These are phyloP conservation scores for Hirtodrosophila confusa DNA, from an alignment of 2,888 invertebrate genomes.

Conservation along the genomic window DNA sequence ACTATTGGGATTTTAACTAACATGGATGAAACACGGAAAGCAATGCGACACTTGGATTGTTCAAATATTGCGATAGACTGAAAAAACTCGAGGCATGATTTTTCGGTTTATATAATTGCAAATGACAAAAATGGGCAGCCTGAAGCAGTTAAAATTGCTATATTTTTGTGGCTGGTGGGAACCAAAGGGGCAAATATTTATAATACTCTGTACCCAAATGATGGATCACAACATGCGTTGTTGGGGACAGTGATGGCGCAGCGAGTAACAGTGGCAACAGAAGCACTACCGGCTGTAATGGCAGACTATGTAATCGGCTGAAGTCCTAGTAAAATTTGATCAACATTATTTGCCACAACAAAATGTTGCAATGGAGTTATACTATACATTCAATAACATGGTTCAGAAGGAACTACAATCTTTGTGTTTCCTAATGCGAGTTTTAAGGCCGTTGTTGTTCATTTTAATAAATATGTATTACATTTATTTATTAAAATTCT, in stretches of 20 bases:
- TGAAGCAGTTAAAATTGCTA: neutral
- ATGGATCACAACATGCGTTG: neutral
- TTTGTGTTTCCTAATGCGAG: too few relatives aligned
- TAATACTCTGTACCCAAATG: neutral
- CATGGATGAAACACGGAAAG: too few relatives aligned
- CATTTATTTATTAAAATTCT: too few relatives aligned
- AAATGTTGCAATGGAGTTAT: conserved; percentile 40
- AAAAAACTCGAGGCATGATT: too few relatives aligned
- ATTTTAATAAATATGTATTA: too few relatives aligned
- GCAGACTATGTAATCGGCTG: neutral
- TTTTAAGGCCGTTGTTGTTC: too few relatives aligned
- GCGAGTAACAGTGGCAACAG: too few relatives aligned
- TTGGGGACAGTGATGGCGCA: neutral
- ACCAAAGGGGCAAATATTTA: neutral
- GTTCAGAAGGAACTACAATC: conserved; percentile 37
- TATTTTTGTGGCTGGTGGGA: neutral
- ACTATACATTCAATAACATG: conserved; percentile 34
- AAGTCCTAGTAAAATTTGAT: neutral
- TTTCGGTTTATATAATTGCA: too few relatives aligned
- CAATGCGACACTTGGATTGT: neutral
- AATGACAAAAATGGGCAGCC: too few relatives aligned
- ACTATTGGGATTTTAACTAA: too few relatives aligned
- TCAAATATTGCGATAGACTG: neutral
- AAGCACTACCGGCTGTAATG: neutral
- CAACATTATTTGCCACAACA: conserved; percentile 2